Evolutionary conservation across 2,113 vertebrate genomes (phyloP), one percentile per base, ranked within the genome.

Genomic region (Periophthalmodon schlosseri): DNA sequence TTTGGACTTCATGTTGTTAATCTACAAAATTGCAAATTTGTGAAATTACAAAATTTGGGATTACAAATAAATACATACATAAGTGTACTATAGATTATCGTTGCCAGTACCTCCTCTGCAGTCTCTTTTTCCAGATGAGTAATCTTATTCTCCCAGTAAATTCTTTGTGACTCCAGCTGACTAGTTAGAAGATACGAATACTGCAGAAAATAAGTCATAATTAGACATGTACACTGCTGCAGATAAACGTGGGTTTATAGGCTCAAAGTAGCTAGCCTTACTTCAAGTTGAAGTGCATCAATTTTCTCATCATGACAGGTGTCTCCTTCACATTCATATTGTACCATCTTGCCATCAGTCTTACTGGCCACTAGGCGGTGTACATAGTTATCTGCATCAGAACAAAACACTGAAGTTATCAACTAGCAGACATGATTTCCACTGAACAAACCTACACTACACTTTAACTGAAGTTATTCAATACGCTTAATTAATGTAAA

Each of bases 141-240:
- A 0, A 99, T 98, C 92, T 99, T 99, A 86, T 99, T 99, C 91
- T 99, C 98, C 98, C 98, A 99, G 80, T 98, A 99, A 84, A 99
- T 95, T 24, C 98, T 92, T 54, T 99, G 97, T 2, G 98, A 99
- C 68, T 99, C 98, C 93, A 99, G 93, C 81, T 99, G 98, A 82
- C 97, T 99, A 0, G 97, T 99, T 79, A 99, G 93, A 87, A 99
- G 89, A 84, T 99, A 98, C 0, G 98, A 99, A 85, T 99, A 99
- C 98, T 99, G 81, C 23, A 21, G 16, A 79, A 71, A 74, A 1
- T 2, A 12, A n/a, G 4, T 4, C 56, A 0, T 20, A 0, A 8
- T 80, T 18, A 56, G 10, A 50, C 14, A 8, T 11, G 9, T 2
- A 56, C 16, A 0, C 21, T 0, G 5, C 36, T 58, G 77, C 9